phyloP scores from a whole-genome alignment of 2,797 vertebrate species.

The Rhinogobio ventralis region DNA sequence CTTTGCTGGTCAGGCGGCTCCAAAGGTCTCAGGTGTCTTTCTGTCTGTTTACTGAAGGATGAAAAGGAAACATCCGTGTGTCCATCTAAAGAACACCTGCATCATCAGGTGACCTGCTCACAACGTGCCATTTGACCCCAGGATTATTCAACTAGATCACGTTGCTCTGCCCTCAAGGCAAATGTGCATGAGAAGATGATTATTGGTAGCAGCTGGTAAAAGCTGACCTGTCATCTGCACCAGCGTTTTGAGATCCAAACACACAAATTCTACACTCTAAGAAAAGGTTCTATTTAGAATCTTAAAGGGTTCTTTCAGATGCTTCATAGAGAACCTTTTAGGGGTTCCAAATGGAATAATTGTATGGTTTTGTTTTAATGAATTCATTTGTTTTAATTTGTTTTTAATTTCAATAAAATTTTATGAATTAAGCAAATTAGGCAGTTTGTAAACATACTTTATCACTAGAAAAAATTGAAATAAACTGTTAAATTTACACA shows the following conservation, averaged over 20 bases:
- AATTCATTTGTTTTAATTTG: no score
- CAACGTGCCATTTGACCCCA: background rate
- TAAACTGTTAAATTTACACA: background rate
- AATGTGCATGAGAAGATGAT: background rate
- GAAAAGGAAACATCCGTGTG: constrained; percentile 3
- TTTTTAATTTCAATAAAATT: background rate
- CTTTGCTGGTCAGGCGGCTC: background rate
- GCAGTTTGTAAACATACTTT: background rate
- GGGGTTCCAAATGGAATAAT: background rate
- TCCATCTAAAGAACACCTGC: constrained; percentile 12
- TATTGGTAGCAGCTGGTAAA: background rate
- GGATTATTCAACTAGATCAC: background rate
- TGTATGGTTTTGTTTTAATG: no score
- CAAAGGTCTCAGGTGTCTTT: background rate
- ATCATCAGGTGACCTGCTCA: background rate
- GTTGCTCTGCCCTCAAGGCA: background rate
- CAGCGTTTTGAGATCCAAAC: background rate
- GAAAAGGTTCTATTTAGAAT: background rate
- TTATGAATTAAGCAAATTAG: background rate
- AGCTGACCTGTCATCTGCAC: background rate
- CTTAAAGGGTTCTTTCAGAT: background rate
- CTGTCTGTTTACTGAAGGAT: constrained; percentile 20
- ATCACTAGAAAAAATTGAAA: no score
- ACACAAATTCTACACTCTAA: background rate
- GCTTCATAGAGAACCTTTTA: background rate